phyloP scores from a whole-genome alignment of 2,113 vertebrate genomes.

The Oncorhynchus clarkii region DNA sequence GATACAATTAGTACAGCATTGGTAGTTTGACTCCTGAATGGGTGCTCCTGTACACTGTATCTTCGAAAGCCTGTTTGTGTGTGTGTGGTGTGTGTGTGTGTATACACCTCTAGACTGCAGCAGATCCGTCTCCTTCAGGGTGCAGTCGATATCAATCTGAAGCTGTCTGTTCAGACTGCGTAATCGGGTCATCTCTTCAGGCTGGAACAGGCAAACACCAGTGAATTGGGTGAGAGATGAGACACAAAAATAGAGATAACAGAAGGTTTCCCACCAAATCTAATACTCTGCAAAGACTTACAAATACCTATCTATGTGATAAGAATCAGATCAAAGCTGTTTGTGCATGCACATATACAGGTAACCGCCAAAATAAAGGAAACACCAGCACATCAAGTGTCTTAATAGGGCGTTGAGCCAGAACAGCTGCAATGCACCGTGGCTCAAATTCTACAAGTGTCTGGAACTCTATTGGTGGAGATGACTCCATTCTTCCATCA shows the following conservation, averaged over 20 bases:
- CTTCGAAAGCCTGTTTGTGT: background rate
- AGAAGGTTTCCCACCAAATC: background rate
- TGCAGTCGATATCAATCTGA: slow-evolving; percentile 99
- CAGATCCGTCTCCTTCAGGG: slow-evolving; percentile 95
- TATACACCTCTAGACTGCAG: slow-evolving; percentile 91
- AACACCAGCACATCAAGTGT: no score
- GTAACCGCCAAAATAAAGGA: no score
- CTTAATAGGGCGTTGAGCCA: no score
- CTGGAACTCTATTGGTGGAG: no score
- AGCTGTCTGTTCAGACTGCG: slow-evolving; percentile 94
- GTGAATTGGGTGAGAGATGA: background rate
- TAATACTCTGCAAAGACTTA: no score
- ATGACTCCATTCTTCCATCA: no score
- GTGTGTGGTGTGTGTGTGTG: slow-evolving; percentile 18
- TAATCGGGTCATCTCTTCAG: slow-evolving; percentile 97
- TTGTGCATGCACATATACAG: no score
- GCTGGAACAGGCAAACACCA: slow-evolving; percentile 74
- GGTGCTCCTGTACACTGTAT: background rate
- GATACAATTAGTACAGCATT: slow-evolving; percentile 22
- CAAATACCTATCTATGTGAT: no score
- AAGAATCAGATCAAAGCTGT: no score
- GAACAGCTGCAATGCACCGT: no score
- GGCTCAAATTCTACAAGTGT: no score
- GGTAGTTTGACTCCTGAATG: background rate
- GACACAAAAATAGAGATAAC: background rate